Percentiles rank a stretch among this genome's conserved stretches.
Conservation (phyloP, 2,113 vertebrate genomes). For the Corythornis madagascariensis region DNA sequence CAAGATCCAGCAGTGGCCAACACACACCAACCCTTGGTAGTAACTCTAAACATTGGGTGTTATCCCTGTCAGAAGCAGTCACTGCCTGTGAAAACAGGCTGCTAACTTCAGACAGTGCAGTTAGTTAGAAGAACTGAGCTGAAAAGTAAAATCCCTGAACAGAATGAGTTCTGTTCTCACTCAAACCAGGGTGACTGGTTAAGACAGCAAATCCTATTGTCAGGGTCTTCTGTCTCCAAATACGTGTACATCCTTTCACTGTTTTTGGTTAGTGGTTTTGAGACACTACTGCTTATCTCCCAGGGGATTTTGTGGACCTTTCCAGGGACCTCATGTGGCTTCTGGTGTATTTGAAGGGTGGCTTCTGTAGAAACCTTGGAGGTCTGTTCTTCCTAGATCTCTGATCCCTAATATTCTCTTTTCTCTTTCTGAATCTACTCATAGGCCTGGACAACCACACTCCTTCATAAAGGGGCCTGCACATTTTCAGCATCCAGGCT, state of each 20-base stretch:
- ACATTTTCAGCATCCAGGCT: not conserved
- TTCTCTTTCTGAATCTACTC: not conserved
- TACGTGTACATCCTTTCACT: not conserved
- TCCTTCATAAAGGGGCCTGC: not conserved
- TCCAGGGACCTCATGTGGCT: not conserved
- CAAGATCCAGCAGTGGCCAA: no score
- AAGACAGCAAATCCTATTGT: not conserved
- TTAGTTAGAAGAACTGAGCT: no score
- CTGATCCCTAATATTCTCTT: not conserved
- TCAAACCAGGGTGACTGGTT: not conserved
- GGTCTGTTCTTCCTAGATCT: not conserved
- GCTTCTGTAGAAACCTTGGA: not conserved
- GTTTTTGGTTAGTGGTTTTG: not conserved
- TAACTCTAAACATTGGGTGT: no score
- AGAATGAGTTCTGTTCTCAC: no score
- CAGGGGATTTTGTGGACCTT: not conserved
- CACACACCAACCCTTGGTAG: no score
- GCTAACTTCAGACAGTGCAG: no score
- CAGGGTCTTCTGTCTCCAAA: not conserved
- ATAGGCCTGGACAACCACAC: not conserved
- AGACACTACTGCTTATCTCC: not conserved
- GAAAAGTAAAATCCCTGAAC: no score
- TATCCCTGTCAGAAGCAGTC: no score
- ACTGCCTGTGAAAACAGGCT: no score
- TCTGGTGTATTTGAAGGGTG: not conserved